These are phyloP conservation scores for Drosophila prolongata DNA, from an alignment of 2,888 invertebrate genomes.

Conservation along the genomic window DNA sequence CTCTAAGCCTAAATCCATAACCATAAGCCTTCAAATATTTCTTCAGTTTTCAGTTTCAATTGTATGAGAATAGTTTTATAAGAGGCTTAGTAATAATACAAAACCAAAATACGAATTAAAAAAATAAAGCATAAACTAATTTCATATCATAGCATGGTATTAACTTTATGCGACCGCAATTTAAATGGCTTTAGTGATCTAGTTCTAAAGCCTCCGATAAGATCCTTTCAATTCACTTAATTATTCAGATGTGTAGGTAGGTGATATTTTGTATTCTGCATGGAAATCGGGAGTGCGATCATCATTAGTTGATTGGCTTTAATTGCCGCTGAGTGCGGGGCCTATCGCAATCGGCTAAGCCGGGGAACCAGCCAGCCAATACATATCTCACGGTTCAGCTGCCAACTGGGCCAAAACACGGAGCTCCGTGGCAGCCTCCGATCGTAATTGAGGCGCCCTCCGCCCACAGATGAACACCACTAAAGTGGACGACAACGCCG, in stretches of 20 bases:
- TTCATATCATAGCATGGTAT: too few species aligned
- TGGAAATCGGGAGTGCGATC: slow-evolving; percentile 11
- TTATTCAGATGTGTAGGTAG: slow-evolving; percentile 4
- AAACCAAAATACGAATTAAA: too few species aligned
- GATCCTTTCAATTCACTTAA: slow-evolving; percentile 2
- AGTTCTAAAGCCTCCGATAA: slow-evolving; percentile 9
- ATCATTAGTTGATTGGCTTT: slow-evolving; percentile 69
- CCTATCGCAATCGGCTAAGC: slow-evolving; percentile 27
- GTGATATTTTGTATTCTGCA: neutral
- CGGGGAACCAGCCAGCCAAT: slow-evolving; percentile 32
- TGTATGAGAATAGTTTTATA: too few species aligned
- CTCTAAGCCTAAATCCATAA: too few species aligned
- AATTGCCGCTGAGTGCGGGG: slow-evolving; percentile 31
- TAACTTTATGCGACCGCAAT: neutral
- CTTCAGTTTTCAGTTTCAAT: too few species aligned
- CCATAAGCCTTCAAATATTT: too few species aligned
- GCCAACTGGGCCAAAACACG: slow-evolving; percentile 67
- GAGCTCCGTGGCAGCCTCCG: slow-evolving; percentile 58
- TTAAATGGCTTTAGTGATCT: neutral
- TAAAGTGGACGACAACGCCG: slow-evolving; percentile 70
- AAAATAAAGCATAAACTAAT: too few species aligned
- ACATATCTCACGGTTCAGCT: slow-evolving; percentile 70
- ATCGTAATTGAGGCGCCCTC: slow-evolving; percentile 65
- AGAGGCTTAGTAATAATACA: too few species aligned
- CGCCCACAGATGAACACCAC: slow-evolving; percentile 53